Conservation (phyloP, 2,113 vertebrate genomes). For the Chaetodon trifascialis region DNA sequence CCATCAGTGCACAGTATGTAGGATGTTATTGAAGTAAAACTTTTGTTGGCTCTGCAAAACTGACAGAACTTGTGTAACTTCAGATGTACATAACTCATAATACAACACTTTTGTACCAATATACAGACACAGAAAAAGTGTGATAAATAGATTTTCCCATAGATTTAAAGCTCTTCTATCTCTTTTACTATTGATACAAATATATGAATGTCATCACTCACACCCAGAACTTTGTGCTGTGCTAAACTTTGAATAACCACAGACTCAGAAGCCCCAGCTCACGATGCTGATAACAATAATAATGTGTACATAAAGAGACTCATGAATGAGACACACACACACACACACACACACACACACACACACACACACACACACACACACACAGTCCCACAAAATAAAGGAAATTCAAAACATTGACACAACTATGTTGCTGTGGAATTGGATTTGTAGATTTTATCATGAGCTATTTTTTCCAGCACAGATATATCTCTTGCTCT, state of each 20-base stretch:
- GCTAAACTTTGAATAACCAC: neutral
- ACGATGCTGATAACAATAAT: neutral
- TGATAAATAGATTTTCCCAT: neutral
- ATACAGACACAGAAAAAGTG: neutral
- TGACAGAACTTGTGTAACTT: neutral
- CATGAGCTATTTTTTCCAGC: slow-evolving; percentile 4
- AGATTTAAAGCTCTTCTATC: neutral
- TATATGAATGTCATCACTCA: neutral
- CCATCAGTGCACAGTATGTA: too few relatives aligned
- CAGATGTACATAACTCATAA: neutral
- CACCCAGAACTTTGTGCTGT: neutral
- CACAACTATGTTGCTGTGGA: neutral
- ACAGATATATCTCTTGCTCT: slow-evolving; percentile 2
- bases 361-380: neutral
- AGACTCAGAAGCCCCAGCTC: neutral
- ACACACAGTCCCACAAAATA: neutral
- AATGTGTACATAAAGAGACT: neutral
- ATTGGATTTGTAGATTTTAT: slow-evolving; percentile 42
- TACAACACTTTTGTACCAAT: neutral
- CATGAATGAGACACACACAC: neutral
- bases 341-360: neutral
- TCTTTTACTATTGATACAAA: neutral
- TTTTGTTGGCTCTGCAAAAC: neutral
- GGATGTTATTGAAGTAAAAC: neutral
- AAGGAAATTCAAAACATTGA: neutral